Base-by-base conservation (phyloP, 2,113 vertebrate genomes). In the Mungos mungo region DNA sequence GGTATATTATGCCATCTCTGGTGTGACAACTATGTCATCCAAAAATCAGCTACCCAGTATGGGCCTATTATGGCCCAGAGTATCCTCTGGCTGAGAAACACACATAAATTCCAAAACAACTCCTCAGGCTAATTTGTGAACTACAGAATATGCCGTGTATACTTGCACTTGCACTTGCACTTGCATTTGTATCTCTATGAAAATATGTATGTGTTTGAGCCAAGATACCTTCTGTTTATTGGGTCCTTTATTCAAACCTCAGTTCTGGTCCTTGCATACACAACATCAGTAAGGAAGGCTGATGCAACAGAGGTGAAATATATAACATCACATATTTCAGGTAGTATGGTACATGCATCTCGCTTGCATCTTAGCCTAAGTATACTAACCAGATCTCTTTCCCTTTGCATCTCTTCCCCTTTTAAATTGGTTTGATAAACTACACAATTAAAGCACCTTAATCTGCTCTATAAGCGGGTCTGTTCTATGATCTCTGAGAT, bases 21-120 rank as follows among this genome's bases (percentile, higher is more conserved):
- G 8, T 9, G 19, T 88, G 47, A 83, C 5, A 87, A 35, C 74
- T 41, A 52, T 45, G 45, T 83, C n/a, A 72, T 77, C 10, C 23
- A 93, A 96, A 93, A 60, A 84, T 85, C 14, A 88, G 31, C 19
- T 52, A n/a, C 19, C 5, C 38, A 83, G 2, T 29, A 47, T 52
- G 19, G 60, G 1, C 15, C 27, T 50, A 47, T 81, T 33, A 74
- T 13, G 66, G n/a, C 16, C 35, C 65, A 76, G 31, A 1, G 4
- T 63, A 83, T 87, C n/a, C 21, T 88, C 41, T 95, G 33, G 9
- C 50, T n/a, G 84, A 65, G n/a, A 83, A 96, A 80, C 29, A 93
- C 4, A 81, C 83, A 81, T 54, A 95, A 88, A 93, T 81, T 60
- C 11, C 38, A 4, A 35, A 79, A 66, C 21, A 88, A 38, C 33